Evolutionary conservation across 1,140 invertebrate genomes (phyloP), one percentile per base, ranked within the genome.

Genomic region (Drosophila sp.): DNA sequence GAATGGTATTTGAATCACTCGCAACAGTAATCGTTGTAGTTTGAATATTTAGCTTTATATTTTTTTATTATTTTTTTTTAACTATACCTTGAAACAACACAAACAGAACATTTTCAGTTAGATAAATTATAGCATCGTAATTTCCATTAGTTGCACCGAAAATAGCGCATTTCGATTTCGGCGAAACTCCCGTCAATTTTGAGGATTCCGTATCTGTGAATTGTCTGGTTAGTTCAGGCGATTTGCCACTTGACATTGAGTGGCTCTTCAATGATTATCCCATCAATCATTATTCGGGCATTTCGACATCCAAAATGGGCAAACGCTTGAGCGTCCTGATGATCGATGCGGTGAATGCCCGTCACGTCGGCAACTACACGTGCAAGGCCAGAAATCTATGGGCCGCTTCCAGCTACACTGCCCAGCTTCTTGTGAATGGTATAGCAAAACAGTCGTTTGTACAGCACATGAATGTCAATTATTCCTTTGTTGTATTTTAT

Each of bases 331-430:
- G 91, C 65, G 90, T 94, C 13, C 76, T 94, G n/a, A 92, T 89
- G 67, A 93, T 94, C 51, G 92, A 93, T 66, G 91, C 80, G 62
- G 91, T 93, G 14, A 91, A 76, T 76, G 92, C 92, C 56, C 92
- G 91, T 53, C 94, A 95, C 91, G 93, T 94, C 51, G 94, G 94
- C 45, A 94, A 94, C 81, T 95, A 95, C 80, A 95, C 94, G 2
- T 96, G 95, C 78, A 91, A 92, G 56, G 95, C 94, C 7, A 93
- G 93, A 79, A 97, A 97, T 92, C 76, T 92, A 25, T 96, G 95
- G 77, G 96, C 95, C 36, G 62, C 81, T 11, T 61, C 74, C 1
- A 66, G 62, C 9, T 90, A 84, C 64, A 91, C 91, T 1, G 81
- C 91, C n/a, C 74, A 92, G 59, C 78, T 92, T 16, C 66, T 81